phyloP scores from a whole-genome alignment of 2,113 vertebrate species.

The Regulus satrapa region DNA sequence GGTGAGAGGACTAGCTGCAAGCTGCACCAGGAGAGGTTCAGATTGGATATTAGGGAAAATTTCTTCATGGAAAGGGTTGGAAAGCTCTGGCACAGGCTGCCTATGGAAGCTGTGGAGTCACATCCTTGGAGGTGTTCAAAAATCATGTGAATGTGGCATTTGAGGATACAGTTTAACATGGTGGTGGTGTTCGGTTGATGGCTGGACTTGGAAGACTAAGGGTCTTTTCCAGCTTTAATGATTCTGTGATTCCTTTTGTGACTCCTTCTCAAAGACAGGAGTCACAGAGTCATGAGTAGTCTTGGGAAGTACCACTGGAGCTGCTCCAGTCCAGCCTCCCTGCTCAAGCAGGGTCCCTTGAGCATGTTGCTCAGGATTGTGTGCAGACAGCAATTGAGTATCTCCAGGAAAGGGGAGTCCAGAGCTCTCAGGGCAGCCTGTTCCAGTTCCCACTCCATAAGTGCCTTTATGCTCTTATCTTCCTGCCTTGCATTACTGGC shows the following conservation, averaged over 20 bases:
- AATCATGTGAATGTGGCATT: background rate
- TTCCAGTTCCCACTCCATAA: background rate
- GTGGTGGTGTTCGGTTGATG: background rate
- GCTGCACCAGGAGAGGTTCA: background rate
- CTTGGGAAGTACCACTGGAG: background rate
- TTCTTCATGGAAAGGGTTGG: background rate
- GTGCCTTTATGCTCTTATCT: background rate
- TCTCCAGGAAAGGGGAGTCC: background rate
- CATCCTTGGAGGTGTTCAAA: background rate
- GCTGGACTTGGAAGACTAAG: background rate
- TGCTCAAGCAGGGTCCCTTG: background rate
- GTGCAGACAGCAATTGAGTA: background rate
- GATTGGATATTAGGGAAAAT: background rate
- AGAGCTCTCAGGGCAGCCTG: background rate
- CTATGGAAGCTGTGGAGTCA: background rate
- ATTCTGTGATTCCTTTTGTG: background rate
- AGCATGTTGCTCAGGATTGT: background rate
- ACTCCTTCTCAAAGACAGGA: background rate
- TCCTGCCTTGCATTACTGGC: background rate
- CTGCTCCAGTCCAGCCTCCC: background rate
- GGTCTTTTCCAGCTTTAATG: background rate
- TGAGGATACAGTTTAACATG: background rate
- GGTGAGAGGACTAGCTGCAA: background rate
- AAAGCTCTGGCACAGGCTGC: background rate
- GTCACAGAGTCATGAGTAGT: background rate